These are phyloP conservation scores for Sylvietta virens DNA, from an alignment of 2,113 vertebrate genomes.

Conservation along the genomic window DNA sequence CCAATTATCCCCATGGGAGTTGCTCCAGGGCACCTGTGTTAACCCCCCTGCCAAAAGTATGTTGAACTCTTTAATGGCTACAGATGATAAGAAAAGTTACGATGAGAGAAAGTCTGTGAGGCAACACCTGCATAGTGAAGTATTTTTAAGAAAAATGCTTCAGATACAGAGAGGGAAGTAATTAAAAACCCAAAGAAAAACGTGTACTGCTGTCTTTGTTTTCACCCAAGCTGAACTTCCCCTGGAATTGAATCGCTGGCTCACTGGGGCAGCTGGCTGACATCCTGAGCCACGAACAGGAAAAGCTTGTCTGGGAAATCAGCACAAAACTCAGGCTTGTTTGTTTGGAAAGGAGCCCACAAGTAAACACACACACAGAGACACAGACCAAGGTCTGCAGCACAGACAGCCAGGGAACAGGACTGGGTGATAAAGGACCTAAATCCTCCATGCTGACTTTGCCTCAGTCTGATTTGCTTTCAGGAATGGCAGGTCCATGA, in stretches of 20 bases:
- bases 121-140: conserved; percentile 38
- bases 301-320: conserved; percentile 57
- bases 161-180: conserved; percentile 6
- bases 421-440: neutral
- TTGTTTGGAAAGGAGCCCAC: conserved; percentile 25
- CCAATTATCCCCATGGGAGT: conserved; percentile 1
- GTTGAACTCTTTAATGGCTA: conserved; percentile 6
- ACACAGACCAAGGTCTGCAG: neutral
- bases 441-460: neutral
- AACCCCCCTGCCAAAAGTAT: conserved; percentile 16
- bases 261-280: conserved; percentile 31
- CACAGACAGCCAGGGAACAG: neutral
- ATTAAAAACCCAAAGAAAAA: conserved; percentile 43
- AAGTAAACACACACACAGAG: neutral
- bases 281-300: conserved; percentile 43
- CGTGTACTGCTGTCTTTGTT: conserved; percentile 14
- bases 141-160: conserved; percentile 30
- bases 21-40: conserved; percentile 16
- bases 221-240: conserved; percentile 65
- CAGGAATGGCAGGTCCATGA: neutral
- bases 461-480: neutral
- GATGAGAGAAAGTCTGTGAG: conserved; percentile 35
- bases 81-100: conserved; percentile 6
- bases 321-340: neutral
- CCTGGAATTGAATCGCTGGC: conserved; percentile 46